A percentile compares a stretch with the other conserved stretches of the same genome.
phyloP scores from a whole-genome alignment of 1,140 invertebrate species.

The Monochamus saltuarius region DNA sequence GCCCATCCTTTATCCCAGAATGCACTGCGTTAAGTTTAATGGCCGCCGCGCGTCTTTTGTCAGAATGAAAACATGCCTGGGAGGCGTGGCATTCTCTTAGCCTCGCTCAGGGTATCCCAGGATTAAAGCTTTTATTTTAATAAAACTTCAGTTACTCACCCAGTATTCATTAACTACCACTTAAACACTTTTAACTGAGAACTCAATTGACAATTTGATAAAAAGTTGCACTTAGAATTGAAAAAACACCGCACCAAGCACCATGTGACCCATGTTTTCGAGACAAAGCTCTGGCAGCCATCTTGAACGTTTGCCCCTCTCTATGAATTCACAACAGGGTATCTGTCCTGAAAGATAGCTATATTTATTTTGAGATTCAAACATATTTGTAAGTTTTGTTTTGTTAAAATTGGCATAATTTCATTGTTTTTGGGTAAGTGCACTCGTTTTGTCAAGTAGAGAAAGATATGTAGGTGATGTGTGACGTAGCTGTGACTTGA shows the following conservation, averaged over 20 bases:
- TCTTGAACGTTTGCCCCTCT: constrained; percentile 43
- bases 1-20: constrained; percentile 32
- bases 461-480: constrained; percentile 10
- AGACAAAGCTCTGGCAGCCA: constrained; percentile 33
- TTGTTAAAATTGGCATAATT: constrained; percentile 19
- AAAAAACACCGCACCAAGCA: neutral
- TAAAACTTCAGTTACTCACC: neutral
- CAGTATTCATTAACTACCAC: neutral
- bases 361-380: constrained; percentile 37
- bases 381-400: constrained; percentile 33
- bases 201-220: constrained; percentile 8
- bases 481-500: constrained; percentile 23
- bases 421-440: constrained; percentile 30
- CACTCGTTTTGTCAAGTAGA: constrained; percentile 19
- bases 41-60: constrained; percentile 47
- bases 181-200: constrained; percentile 7
- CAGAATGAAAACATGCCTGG: constrained; percentile 35
- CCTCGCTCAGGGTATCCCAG: constrained; percentile 23
- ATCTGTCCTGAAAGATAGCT: constrained; percentile 25
- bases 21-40: constrained; percentile 46
- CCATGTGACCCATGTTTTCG: constrained; percentile 4
- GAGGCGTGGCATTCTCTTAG: constrained; percentile 37
- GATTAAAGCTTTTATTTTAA: neutral
- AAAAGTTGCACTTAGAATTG: constrained; percentile 5
- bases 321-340: constrained; percentile 12